A percentile compares a stretch with the other conserved stretches of the same genome.
These are phyloP conservation scores for Tuberolachnus salignus DNA, from an alignment of 2,888 invertebrate species.

Conservation along the genomic window DNA sequence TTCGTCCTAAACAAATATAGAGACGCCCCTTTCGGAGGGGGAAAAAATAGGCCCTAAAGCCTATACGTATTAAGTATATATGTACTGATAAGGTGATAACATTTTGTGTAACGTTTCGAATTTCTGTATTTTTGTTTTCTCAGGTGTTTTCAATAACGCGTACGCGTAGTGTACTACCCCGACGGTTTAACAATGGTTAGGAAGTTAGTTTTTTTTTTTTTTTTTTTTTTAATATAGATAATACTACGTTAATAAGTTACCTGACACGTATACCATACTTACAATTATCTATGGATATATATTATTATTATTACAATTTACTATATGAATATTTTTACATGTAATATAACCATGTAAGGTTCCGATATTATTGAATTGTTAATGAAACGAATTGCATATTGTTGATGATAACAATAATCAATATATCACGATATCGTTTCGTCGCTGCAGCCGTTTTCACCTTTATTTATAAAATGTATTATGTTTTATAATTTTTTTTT, in stretches of 20 bases:
- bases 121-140: constrained; percentile 52
- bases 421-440: too few relatives aligned
- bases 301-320: constrained; percentile 3
- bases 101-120: constrained; percentile 40
- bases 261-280: neutral
- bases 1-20: constrained; percentile 37
- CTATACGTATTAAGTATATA: neutral
- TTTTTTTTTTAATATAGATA: neutral
- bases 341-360: too few relatives aligned
- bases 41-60: constrained; percentile 4
- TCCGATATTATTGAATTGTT: too few relatives aligned
- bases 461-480: too few relatives aligned
- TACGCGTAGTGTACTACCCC: constrained; percentile 2
- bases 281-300: neutral
- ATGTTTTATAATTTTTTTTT: too few relatives aligned
- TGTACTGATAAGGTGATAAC: neutral
- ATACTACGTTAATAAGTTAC: constrained; percentile 3
- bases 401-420: too few relatives aligned
- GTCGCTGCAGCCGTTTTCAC: too few relatives aligned
- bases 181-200: too few relatives aligned
- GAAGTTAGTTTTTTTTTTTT: too few relatives aligned
- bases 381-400: too few relatives aligned
- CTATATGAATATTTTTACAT: too few relatives aligned
- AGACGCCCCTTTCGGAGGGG: neutral
- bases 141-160: constrained; percentile 7